These are phyloP conservation scores for Pseudochirops cupreus DNA, from an alignment of 2,797 vertebrate species.

Conservation along the genomic window DNA sequence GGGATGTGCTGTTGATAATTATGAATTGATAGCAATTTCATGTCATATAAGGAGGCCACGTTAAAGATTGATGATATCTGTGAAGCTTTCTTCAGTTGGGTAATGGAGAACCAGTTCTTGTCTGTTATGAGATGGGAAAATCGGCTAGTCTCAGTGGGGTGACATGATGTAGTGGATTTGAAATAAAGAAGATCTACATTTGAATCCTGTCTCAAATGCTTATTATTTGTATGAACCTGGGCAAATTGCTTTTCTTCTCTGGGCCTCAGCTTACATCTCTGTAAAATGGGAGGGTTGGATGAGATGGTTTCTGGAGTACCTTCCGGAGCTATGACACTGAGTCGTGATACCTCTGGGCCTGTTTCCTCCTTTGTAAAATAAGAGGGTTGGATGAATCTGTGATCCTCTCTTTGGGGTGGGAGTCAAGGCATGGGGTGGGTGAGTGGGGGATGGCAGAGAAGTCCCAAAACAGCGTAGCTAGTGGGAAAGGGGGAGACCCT, in stretches of 20 bases:
- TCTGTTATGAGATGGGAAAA: not conserved
- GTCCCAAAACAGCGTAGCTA: not conserved
- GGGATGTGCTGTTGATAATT: not conserved
- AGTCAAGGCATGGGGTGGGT: not conserved
- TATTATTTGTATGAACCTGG: not conserved
- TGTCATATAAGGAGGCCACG: not conserved
- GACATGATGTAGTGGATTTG: accelerated
- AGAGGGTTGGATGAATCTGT: not conserved
- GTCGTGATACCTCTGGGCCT: not conserved
- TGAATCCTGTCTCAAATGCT: not conserved
- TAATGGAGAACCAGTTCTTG: not conserved
- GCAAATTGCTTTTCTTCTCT: not conserved
- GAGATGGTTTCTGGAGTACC: not conserved
- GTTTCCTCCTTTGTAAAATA: not conserved
- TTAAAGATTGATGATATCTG: not conserved
- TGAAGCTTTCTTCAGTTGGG: not conserved
- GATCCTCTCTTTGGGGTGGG: not conserved
- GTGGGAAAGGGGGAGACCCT: not conserved
- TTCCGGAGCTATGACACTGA: not conserved
- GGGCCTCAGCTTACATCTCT: not conserved
- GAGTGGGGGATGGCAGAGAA: not conserved
- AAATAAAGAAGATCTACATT: not conserved
- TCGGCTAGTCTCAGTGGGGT: not conserved
- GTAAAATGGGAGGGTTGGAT: not conserved
- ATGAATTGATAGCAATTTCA: not conserved